Percentiles rank a stretch among this genome's conserved stretches.
phyloP scores from a whole-genome alignment of 2,888 invertebrate genomes.

The Tenthredo livida region DNA sequence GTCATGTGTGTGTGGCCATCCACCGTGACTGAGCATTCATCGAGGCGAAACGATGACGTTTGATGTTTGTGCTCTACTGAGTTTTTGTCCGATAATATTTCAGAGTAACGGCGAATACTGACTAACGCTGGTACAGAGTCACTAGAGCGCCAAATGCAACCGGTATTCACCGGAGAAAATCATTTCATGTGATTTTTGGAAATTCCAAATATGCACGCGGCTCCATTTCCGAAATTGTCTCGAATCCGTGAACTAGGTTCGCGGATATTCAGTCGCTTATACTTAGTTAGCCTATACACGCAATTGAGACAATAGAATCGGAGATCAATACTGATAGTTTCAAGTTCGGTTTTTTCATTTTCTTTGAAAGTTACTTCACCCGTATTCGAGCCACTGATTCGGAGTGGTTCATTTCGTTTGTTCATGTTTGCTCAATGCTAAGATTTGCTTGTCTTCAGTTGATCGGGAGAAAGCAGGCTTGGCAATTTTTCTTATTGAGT shows the following conservation, averaged over 20 bases:
- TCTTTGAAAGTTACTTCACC: constrained; percentile 14
- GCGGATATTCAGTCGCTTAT: background rate
- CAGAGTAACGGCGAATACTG: constrained; percentile 37
- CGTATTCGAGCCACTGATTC: background rate
- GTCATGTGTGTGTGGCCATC: background rate
- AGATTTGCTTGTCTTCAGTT: constrained; percentile 27
- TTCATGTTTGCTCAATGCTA: constrained; percentile 24
- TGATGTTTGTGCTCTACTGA: constrained; percentile 44
- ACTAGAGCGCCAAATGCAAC: constrained; percentile 27
- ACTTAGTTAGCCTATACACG: background rate
- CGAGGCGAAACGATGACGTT: constrained; percentile 45
- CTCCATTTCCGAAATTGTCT: background rate
- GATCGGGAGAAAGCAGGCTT: constrained; percentile 1
- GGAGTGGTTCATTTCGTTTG: constrained; percentile 14
- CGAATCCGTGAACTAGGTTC: background rate
- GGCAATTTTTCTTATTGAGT: constrained; percentile 16
- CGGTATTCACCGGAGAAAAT: constrained; percentile 11
- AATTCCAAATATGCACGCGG: background rate
- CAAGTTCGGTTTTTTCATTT: background rate
- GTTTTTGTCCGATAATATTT: constrained; percentile 45
- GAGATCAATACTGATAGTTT: constrained; percentile 23
- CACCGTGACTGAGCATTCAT: constrained; percentile 41
- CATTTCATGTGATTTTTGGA: constrained; percentile 20
- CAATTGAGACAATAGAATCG: background rate
- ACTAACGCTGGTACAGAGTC: constrained; percentile 11